Base-by-base conservation (phyloP, 2,113 vertebrate genomes). In the Pollachius pollachius region DNA sequence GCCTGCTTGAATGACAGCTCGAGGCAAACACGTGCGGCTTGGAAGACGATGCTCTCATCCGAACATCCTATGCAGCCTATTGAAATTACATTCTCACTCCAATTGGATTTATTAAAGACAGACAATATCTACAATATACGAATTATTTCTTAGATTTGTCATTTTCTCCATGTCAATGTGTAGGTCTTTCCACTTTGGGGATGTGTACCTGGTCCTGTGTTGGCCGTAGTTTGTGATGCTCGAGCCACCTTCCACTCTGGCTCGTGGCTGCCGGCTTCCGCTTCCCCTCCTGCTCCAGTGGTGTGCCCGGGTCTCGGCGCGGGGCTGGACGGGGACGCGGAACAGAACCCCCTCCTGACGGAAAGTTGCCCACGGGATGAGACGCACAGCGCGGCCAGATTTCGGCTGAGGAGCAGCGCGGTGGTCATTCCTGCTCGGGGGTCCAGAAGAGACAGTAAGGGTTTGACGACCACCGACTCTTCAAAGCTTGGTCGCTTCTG, bases 351-450 rank as follows among this genome's bases (percentile, higher is more conserved):
- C 16, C 21, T 69, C 59, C 65, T 65, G 21, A n/a, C 60, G 0
- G 68, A 6, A 18, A 68, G 19, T 17, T 30, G 61, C 0, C 67
- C 65, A 41, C 65, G 60, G 0, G 78, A 75, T 15, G 83, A 67
- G 2, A 64, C 58, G 30, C 77, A 84, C 27, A 86, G 37, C 34
- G 71, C 66, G 15, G 69, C 52, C 8, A 84, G 8, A 27, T 84
- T 76, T 60, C 84, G 84, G 52, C 67, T 66, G 15, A 91, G 23
- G 82, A 86, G 58, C 84, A 89, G 9, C 85, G 73, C 76, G 13
- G 87, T 62, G 73, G 84, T 83, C 89, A 91, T 91, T 21, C n/a
- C 19, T 73, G 57, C 1, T 57, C 12, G 17, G n/a, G 54, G 54
- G 15, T 17, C 54, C 11, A 17, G 15, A 7, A 57, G n/a, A 57